phyloP scores from a whole-genome alignment of 2,797 vertebrate species.

The Scleropages formosus region DNA sequence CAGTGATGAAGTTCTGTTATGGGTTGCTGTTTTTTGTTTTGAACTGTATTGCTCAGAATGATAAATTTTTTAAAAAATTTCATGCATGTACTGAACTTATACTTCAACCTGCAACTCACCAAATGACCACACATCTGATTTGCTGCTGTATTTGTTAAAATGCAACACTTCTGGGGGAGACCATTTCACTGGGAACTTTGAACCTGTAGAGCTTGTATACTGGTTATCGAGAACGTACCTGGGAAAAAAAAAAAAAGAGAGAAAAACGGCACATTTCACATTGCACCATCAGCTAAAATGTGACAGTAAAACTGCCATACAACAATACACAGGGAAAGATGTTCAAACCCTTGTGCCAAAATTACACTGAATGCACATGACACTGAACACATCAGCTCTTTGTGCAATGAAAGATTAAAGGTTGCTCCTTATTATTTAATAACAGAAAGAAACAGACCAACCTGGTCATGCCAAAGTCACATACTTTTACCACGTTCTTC shows the following conservation, averaged over 20 bases:
- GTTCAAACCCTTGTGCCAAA: too few species aligned
- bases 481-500: conserved; percentile 77
- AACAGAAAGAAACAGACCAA: conserved; percentile 38
- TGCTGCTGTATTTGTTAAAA: conserved; percentile 85
- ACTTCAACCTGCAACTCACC: conserved; percentile 64
- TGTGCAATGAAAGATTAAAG: not conserved
- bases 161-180: conserved; percentile 86
- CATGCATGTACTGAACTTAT: not conserved
- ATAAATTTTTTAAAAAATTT: too few species aligned
- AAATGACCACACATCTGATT: conserved; percentile 88
- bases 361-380: not conserved
- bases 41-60: too few species aligned
- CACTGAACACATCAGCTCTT: not conserved
- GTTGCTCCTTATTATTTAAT: not conserved
- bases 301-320: not conserved
- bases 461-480: conserved; percentile 89
- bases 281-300: not conserved
- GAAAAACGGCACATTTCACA: not conserved
- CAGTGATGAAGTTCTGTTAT: too few species aligned
- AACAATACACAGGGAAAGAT: too few species aligned
- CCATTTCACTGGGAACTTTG: conserved; percentile 88
- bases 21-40: too few species aligned
- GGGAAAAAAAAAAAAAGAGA: not conserved
- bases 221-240: conserved; percentile 84
- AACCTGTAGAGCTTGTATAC: conserved; percentile 80